Evolutionary conservation across 2,888 invertebrate species (phyloP), one percentile per base, ranked within the genome.

Genomic region (Drosophila flavopinicola): DNA sequence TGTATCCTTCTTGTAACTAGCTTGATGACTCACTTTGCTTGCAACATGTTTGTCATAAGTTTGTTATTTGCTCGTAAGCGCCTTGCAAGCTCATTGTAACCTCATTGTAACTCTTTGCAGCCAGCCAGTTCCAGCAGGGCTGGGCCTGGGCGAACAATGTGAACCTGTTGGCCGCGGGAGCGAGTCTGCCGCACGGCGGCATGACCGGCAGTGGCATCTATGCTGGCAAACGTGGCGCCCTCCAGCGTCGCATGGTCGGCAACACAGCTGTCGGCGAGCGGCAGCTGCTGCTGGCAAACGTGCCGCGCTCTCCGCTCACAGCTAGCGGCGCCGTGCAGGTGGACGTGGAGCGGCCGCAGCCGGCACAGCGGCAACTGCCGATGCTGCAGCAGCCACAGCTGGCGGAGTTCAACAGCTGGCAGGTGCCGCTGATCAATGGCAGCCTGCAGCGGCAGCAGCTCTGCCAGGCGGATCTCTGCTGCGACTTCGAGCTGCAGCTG

Each of bases 201-300:
- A 92, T 91, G 33, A 92, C 93, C 3, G 95, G 95, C 10, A 93
- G 93, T 49, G 95, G 94, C 11, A 93, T 95, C 38, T 95, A 92
- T 87, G 89, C 91, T 0, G 91, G 90, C 0, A 52, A 57, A 27
- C 63, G 54, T 2, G 91, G 92, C 1, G 75, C 87, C 0, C 56
- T 90, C 10, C 65, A 79, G 1, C 72, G 90, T 0, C 66, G 83
- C 1, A 90, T 92, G 87, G 73, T 75, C 20, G 70, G 86, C 58
- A 64, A 61, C 10, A 29, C 41, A 5, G 5, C 30, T 0, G 58
- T 11, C 1, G 82, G 88, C 0, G 53, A 65, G 27, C 79, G 88
- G 1, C 78, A 78, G 57, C 57, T 91, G 4, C 73, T 88, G 9
- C 69, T 90, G 17, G 87, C 90, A 0, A 75, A 66, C 6, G 87